A percentile compares a stretch with the other conserved stretches of the same genome.
Conservation (phyloP, 2,888 invertebrate genomes). For the Chydorus sphaericus region DNA sequence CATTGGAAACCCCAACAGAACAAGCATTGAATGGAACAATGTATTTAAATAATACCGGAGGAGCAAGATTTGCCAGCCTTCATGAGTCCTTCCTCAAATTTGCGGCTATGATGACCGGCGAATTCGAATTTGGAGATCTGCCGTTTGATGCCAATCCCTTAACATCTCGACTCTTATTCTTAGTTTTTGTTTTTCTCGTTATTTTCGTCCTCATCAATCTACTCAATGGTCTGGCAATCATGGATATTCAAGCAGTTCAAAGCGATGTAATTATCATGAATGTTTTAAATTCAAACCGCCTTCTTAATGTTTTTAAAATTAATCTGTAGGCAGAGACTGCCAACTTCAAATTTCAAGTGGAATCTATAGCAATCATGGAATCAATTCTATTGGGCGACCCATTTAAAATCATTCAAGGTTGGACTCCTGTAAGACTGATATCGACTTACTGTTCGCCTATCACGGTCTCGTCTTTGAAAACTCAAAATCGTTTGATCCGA, state of each 20-base stretch:
- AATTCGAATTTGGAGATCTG: conserved; percentile 66
- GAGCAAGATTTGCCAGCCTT: conserved; percentile 6
- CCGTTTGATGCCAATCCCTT: conserved; percentile 42
- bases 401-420: conserved; percentile 15
- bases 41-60: not conserved
- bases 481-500: too few relatives aligned
- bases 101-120: conserved; percentile 69
- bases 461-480: too few relatives aligned
- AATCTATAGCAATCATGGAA: conserved; percentile 21
- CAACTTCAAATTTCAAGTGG: conserved; percentile 19
- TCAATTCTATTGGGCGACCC: conserved; percentile 20
- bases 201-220: conserved; percentile 69
- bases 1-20: too few relatives aligned
- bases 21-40: too few relatives aligned
- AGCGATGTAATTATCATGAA: conserved; percentile 6
- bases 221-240: conserved; percentile 69
- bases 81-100: conserved; percentile 7
- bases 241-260: conserved; percentile 53
- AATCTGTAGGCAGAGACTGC: conserved; percentile 18
- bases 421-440: conserved; percentile 15
- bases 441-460: conserved; percentile 12
- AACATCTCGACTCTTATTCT: conserved; percentile 57
- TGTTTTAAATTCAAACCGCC: too few relatives aligned
- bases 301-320: too few relatives aligned
- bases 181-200: conserved; percentile 65